Base-by-base conservation (phyloP, 2,113 vertebrate species). In the Spilogale gracilis region DNA sequence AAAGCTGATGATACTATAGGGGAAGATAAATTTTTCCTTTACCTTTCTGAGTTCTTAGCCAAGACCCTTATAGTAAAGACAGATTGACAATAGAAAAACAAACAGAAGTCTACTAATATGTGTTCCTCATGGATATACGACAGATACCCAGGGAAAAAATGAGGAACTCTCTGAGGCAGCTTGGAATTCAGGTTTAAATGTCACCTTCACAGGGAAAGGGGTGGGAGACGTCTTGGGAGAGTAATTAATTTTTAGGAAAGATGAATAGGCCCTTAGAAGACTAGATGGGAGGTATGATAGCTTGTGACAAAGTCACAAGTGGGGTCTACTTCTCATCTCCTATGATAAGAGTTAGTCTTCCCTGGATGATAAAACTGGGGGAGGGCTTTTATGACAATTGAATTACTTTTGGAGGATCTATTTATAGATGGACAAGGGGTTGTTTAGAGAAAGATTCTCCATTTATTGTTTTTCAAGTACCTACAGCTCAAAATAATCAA, bases 1-100 rank as follows among this genome's bases (percentile, higher is more conserved):
- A 93, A 92, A 94, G 38, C 27, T 93, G 48, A 79, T 95, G 67
- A 48, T 88, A 38, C 21, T 92, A 2, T 87, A 54, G 43, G 14
- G 14, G 43, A 45, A 2, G 6, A 45, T 86, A 89, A 86, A 27
- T 52, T 81, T 76, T 93, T 80, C 48, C 16, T 83, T 9, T 76
- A 10, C 63, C 83, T 20, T 63, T 82, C 38, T 89, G 38, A 67
- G 2, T 79, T 87, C 45, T 81, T 87, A 61, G 10, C 18, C n/a
- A 45, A 92, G 12, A 80, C 25, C 2, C 1, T 18, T 48, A 54
- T 30, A 76, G 58, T 91, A 79, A 85, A 84, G 23, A 79, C 13
- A 58, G 18, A 76, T 50, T 14, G 23, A 45, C 21, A 67, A 85
- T 58, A 91, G 38, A 67, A 95, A 95, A 84, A 32, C 30, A 85